Conservation (phyloP, 2,797 vertebrate species). For the Myoxocephalus aenaeus region DNA sequence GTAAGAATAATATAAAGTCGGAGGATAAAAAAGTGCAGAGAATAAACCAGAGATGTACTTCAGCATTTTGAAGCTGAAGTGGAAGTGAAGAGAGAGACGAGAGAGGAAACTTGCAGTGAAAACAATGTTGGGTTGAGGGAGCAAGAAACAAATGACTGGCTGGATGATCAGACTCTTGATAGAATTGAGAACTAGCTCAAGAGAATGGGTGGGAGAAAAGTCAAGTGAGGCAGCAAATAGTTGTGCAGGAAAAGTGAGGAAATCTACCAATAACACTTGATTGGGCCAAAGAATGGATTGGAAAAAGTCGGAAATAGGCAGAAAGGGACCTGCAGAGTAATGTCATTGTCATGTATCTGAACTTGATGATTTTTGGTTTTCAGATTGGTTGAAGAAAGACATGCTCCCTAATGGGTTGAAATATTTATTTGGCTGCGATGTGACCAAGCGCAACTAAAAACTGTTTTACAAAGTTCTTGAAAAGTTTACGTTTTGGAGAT, state of each 20-base stretch:
- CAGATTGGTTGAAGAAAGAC: not conserved
- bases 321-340: not conserved
- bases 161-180: conserved; percentile 27
- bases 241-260: not conserved
- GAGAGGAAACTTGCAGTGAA: conserved; percentile 12
- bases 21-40: conserved; percentile 35
- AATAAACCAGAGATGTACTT: conserved; percentile 27
- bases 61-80: conserved; percentile 32
- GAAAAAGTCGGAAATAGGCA: not conserved
- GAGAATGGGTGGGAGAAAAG: not conserved
- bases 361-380: not conserved
- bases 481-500: not conserved
- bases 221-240: not conserved
- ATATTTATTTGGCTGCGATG: not conserved
- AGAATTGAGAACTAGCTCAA: conserved; percentile 5
- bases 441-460: not conserved
- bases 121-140: conserved; percentile 18
- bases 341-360: too few relatives aligned
- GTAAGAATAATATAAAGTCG: conserved; percentile 33
- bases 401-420: not conserved
- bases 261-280: not conserved
- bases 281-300: not conserved
- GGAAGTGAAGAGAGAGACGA: conserved; percentile 16
- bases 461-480: not conserved
- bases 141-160: conserved; percentile 23